Base-by-base conservation (phyloP, 2,797 vertebrate species). In the Hirundo rustica region DNA sequence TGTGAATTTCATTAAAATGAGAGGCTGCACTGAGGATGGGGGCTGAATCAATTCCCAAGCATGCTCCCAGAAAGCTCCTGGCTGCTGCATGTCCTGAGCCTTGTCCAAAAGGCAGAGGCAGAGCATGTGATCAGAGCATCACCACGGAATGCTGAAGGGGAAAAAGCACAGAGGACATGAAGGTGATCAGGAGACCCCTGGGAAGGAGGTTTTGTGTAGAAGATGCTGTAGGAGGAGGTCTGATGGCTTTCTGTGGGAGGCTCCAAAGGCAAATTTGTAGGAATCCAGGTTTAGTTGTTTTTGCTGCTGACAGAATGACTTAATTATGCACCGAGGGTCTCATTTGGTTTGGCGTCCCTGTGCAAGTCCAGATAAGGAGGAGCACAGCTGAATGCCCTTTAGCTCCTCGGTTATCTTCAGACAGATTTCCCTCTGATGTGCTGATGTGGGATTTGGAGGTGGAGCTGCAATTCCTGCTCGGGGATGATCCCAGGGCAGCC, bases 321-420 rank as follows among this genome's bases (percentile, higher is more conserved):
- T 94, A 53, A 85, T 93, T 90, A 91, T n/a, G 60, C 48, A 78
- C 38, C 0, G 1, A 91, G 38, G 66, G 48, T 92, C 82, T 96
- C 79, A 40, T 88, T 83, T 90, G 74, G 26, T 83, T 89, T 40
- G 58, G 73, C 10, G 30, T 83, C 85, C 30, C 38, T n/a, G 23
- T 62, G 58, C 70, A 58, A 80, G 68, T 62, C 71, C 68, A 88
- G 82, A 96, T 91, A 88, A 93, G 0, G 26, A 92, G 61, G 5
- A 89, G 47, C 27, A 22, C 87, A 95, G 91, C 92, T 91, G 93
- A 95, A 95, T 88, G 85, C 89, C 92, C 94, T 73, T 96, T 86
- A 95, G 96, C 89, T 93, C 36, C 48, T 36, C 13, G 0, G 70
- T 87, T 93, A 92, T 88, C 93, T 93, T 60, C 55, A 91, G 65